phyloP scores from a whole-genome alignment of 2,888 invertebrate species.

The Drosophila lacicola region DNA sequence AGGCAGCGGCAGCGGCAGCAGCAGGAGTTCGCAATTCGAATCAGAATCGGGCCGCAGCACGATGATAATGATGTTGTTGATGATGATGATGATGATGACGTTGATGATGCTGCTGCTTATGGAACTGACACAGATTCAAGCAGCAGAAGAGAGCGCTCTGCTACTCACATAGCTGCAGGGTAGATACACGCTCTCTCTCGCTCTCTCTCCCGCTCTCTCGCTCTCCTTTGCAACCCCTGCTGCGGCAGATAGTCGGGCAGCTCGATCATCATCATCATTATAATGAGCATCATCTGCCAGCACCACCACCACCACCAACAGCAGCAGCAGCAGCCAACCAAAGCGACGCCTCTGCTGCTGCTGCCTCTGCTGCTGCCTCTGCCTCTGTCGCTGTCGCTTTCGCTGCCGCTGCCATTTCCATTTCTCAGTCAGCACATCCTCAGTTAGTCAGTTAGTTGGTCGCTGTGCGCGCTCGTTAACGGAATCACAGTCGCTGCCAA shows the following conservation, averaged over 20 bases:
- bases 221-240: constrained; percentile 81
- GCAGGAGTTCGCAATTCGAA: constrained; percentile 61
- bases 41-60: constrained; percentile 47
- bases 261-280: constrained; percentile 53
- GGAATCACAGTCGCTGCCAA: constrained; percentile 52
- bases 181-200: constrained; percentile 36
- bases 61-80: constrained; percentile 10
- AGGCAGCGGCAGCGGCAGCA: constrained; percentile 20
- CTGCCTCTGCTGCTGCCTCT: neutral
- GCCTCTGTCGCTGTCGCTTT: constrained; percentile 2
- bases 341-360: constrained; percentile 44
- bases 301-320: constrained; percentile 8
- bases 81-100: constrained; percentile 43
- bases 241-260: constrained; percentile 72
- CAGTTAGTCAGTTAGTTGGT: constrained; percentile 70
- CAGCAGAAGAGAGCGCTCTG: constrained; percentile 23
- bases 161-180: constrained; percentile 30
- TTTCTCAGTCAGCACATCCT: constrained; percentile 50
- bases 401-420: constrained; percentile 13
- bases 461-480: constrained; percentile 65
- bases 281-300: constrained; percentile 37
- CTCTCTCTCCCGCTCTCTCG: too few species aligned
- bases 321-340: constrained; percentile 45
- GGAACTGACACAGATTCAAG: constrained; percentile 78
- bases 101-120: constrained; percentile 47